Percentiles rank a stretch among this genome's conserved stretches.
phyloP scores from a whole-genome alignment of 2,797 vertebrate species.

The Halcyon leucocephala region DNA sequence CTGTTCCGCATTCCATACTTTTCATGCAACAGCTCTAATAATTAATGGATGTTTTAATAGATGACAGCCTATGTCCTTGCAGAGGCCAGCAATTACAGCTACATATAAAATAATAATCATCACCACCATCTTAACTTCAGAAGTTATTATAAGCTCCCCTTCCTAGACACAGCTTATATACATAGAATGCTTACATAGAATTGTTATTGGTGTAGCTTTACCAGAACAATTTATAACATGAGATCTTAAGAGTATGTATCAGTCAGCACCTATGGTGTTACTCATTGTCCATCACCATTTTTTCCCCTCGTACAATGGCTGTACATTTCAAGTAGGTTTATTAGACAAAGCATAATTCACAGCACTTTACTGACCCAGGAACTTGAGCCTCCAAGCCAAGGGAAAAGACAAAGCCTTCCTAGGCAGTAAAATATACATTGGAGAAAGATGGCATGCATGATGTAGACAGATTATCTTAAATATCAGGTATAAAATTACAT shows the following conservation, averaged over 20 bases:
- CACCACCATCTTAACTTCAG: not conserved
- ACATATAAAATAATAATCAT: not conserved
- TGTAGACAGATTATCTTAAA: slow-evolving; percentile 26
- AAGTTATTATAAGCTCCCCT: not conserved
- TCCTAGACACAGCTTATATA: accelerated
- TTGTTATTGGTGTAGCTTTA: not conserved
- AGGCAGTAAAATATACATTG: not conserved
- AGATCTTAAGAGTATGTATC: not conserved
- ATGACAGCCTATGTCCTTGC: not conserved
- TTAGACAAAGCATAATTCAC: not conserved
- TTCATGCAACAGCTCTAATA: not conserved
- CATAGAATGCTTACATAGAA: too few species aligned
- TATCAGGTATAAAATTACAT: slow-evolving; percentile 49
- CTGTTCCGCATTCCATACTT: not conserved
- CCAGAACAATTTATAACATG: not conserved
- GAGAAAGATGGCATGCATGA: not conserved
- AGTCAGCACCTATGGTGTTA: not conserved
- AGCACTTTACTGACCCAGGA: not conserved
- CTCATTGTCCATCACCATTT: not conserved
- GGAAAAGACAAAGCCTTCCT: not conserved
- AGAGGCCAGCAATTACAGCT: not conserved
- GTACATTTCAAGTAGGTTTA: not conserved
- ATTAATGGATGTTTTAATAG: not conserved
- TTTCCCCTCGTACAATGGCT: not conserved
- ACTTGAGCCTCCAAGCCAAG: not conserved